These are phyloP conservation scores for Phortica variegata DNA, from an alignment of 1,140 invertebrate genomes.

Conservation along the genomic window DNA sequence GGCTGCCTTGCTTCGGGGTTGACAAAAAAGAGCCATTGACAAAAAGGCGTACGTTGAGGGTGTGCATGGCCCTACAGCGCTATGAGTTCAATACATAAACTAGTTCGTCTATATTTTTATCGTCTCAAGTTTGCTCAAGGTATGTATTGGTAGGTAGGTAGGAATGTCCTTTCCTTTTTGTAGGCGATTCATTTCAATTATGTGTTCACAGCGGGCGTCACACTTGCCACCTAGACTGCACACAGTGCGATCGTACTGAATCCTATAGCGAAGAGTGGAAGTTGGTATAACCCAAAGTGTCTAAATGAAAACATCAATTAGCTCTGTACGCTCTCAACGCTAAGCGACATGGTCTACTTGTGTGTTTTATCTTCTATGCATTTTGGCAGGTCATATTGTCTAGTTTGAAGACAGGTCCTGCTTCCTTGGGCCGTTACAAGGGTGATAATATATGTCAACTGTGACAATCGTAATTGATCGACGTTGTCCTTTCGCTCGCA, in stretches of 20 bases:
- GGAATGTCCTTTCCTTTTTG: slow-evolving; percentile 7
- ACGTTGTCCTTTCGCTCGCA: neutral
- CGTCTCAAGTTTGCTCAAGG: too few species aligned
- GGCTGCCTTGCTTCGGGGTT: too few species aligned
- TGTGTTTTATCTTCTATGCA: neutral
- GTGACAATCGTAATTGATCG: slow-evolving; percentile 54
- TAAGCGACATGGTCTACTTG: too few species aligned
- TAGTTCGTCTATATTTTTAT: slow-evolving; percentile 26
- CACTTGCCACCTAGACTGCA: slow-evolving; percentile 54
- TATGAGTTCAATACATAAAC: slow-evolving; percentile 13
- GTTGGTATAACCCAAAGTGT: slow-evolving; percentile 8
- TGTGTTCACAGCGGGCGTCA: slow-evolving; percentile 55
- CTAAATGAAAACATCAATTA: slow-evolving; percentile 53
- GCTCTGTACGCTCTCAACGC: slow-evolving; percentile 26
- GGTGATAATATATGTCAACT: slow-evolving; percentile 49
- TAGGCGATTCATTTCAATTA: slow-evolving; percentile 39
- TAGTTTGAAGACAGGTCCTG: slow-evolving; percentile 34
- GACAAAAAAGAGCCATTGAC: slow-evolving; percentile 37
- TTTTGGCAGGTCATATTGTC: slow-evolving; percentile 10
- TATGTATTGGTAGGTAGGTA: slow-evolving; percentile 25
- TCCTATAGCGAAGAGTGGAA: too few species aligned
- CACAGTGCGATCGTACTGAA: slow-evolving; percentile 24
- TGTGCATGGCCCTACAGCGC: neutral
- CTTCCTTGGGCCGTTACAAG: slow-evolving; percentile 14
- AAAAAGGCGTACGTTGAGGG: slow-evolving; percentile 18